These are phyloP conservation scores for Cephus pygmeus DNA, from an alignment of 2,888 invertebrate genomes.

Conservation along the genomic window DNA sequence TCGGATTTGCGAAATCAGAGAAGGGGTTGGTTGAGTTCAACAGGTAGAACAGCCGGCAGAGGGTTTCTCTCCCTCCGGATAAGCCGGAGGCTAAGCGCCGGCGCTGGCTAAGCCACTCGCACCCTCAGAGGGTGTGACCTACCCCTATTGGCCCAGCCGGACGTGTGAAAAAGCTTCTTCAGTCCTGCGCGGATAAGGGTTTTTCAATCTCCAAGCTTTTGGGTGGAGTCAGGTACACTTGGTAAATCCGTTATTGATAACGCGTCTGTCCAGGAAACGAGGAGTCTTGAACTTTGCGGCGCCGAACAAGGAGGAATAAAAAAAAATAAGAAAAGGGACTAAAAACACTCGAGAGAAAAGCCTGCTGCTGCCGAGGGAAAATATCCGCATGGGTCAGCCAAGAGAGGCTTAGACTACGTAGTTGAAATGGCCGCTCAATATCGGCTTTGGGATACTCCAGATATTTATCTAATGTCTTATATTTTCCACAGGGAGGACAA, in stretches of 20 bases:
- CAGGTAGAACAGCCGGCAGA: conserved; percentile 54
- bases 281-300: neutral
- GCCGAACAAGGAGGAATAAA: neutral
- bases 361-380: conserved; percentile 47
- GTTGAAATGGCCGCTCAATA: conserved; percentile 58
- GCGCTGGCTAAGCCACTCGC: conserved; percentile 63
- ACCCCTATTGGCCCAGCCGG: conserved; percentile 56
- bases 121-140: conserved; percentile 64
- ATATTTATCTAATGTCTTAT: conserved; percentile 64
- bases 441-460: conserved; percentile 63
- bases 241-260: neutral
- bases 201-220: conserved; percentile 21
- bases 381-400: conserved; percentile 66
- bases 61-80: conserved; percentile 53
- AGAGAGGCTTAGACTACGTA: conserved; percentile 60
- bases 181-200: conserved; percentile 51
- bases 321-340: neutral
- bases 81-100: conserved; percentile 64
- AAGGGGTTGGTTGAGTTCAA: conserved; percentile 64
- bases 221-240: conserved; percentile 7
- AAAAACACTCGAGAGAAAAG: conserved; percentile 10
- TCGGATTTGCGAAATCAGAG: conserved; percentile 61
- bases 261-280: neutral
- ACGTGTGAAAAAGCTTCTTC: conserved; percentile 52
- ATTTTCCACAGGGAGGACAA: conserved; percentile 57